Evolutionary conservation across 2,113 vertebrate genomes (phyloP).

Genomic region (Microtus richardsoni): DNA sequence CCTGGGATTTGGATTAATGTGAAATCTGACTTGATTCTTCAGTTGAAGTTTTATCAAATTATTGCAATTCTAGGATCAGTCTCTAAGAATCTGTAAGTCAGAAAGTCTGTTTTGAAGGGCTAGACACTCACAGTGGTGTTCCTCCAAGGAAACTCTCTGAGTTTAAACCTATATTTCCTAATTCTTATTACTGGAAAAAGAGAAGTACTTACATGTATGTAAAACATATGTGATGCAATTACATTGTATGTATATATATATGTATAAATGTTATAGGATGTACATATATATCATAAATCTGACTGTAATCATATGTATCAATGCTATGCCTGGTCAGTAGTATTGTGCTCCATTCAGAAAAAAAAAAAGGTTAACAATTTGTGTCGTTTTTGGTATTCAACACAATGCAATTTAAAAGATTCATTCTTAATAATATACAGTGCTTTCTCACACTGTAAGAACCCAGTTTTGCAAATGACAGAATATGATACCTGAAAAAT

Average conservation of each 20-base stretch:
- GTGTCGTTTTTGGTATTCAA: neutral
- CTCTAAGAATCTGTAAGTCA: conserved; percentile 27
- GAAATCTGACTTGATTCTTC: neutral
- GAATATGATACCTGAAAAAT: neutral
- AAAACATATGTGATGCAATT: neutral
- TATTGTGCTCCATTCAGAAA: neutral
- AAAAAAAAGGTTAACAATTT: neutral
- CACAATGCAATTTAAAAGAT: neutral
- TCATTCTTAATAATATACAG: neutral
- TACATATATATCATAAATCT: neutral
- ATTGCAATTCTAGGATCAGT: neutral
- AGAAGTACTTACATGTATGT: neutral
- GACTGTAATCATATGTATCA: neutral
- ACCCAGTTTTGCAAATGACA: neutral
- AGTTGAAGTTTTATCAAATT: neutral
- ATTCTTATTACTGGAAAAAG: neutral
- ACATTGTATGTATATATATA: neutral
- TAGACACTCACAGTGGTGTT: neutral
- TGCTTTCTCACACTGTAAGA: neutral
- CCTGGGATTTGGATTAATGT: neutral
- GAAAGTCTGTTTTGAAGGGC: neutral
- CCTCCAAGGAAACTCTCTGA: neutral
- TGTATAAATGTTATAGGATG: neutral
- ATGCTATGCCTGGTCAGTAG: neutral
- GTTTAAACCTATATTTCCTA: neutral